Evolutionary conservation across 2,797 vertebrate genomes (phyloP), one percentile per base, ranked within the genome.

Genomic region (Sciaenops ocellatus): DNA sequence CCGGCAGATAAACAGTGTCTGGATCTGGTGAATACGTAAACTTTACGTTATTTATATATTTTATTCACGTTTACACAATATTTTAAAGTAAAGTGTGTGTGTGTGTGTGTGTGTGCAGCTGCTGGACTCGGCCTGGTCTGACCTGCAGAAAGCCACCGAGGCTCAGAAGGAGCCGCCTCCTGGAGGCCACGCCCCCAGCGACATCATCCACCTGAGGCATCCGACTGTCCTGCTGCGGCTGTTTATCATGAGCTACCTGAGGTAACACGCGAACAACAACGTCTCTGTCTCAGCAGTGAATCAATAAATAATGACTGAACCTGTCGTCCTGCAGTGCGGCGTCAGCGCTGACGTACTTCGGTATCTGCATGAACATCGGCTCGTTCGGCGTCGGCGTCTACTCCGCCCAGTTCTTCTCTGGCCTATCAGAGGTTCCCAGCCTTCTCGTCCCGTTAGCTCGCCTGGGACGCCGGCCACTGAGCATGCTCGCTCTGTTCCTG

Each of bases 361-460:
- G 95, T 10, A 95, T 96, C 75, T 95, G 92, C 56, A 90, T 94
- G 92, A 95, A 94, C 77, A 92, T 96, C 16, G 94, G 94, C 41
- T 94, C 90, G 0, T 95, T 95, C 0, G 94, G 94, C 1, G 92
- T 95, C 0, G 70, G 91, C 18, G 87, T 95, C 9, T 93, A 94
- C 86, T 79, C 85, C 8, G 94, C 94, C 24, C 95, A 95, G 91
- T 95, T 96, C 85, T 95, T 95, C 90, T 95, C 95, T 0, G 95
- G 95, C 44, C 87, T 95, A 5, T 92, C 95, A 0, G 95, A 96
- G 63, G 62, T 85, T 0, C 95, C 95, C 18, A 92, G 92, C 22
- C 73, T 96, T 62, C 88, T 95, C 0, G 80, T 95, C 30, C 95
- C 95, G 1, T 24, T 96, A 90, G 47, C 76, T 2, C 85, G 88